These are phyloP conservation scores for Metridium senile DNA, from an alignment of 92 coral and sea anemone genomes.

Conservation along the genomic window DNA sequence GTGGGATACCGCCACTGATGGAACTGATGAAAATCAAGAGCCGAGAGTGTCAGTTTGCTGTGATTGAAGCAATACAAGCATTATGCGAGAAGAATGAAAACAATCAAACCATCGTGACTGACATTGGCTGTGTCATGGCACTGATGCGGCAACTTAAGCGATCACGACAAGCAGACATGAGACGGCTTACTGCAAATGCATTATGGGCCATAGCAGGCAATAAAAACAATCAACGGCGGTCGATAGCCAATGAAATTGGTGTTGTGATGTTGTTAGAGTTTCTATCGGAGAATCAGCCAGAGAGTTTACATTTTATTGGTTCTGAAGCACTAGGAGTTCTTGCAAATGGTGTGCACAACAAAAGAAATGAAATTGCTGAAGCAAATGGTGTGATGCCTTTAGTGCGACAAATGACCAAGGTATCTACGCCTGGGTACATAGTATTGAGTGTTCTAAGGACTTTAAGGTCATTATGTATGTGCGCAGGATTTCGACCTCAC, in stretches of 20 bases:
- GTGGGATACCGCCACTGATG: conserved; percentile 82
- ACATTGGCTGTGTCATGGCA: conserved; percentile 94
- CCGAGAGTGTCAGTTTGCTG: conserved; percentile 92
- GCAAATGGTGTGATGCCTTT: conserved; percentile 91
- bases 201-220: conserved; percentile 98
- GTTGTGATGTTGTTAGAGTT: conserved; percentile 83
- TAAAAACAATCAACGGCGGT: conserved; percentile 69
- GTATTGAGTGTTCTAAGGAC: conserved; percentile 83
- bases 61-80: conserved; percentile 82
- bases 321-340: conserved; percentile 94
- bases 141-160: conserved; percentile 84
- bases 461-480: conserved; percentile 83
- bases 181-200: conserved; percentile 85
- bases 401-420: conserved; percentile 80
- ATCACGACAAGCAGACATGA: conserved; percentile 76
- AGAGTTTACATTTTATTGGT: conserved; percentile 86
- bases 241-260: conserved; percentile 89
- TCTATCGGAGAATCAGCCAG: conserved; percentile 81
- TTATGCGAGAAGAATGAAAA: conserved; percentile 75
- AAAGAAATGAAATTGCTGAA: conserved; percentile 84
- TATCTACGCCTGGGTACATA: conserved; percentile 77
- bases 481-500: conserved; percentile 86
- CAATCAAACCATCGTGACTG: conserved; percentile 80
- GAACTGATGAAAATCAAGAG: conserved; percentile 72
- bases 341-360: conserved; percentile 84